Conservation (phyloP, 2,888 invertebrate genomes). For the Craniophora ligustri region DNA sequence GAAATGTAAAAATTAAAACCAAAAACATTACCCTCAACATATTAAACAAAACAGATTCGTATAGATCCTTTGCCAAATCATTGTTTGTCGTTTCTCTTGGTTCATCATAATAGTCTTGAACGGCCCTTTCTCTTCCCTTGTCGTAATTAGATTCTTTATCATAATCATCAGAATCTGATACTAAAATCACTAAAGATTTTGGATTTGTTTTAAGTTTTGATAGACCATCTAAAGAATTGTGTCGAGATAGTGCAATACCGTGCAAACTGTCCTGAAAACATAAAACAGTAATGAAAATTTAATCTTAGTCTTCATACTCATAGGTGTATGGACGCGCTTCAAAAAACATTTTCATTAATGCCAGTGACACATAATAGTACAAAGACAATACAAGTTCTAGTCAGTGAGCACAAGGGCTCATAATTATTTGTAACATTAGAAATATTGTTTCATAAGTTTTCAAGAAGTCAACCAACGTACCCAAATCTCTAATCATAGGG, state of each 20-base stretch:
- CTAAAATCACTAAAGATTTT: constrained; percentile 6
- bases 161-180: constrained; percentile 1
- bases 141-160: background rate
- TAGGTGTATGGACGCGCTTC: no score
- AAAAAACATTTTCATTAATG: no score
- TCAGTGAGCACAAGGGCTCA: no score
- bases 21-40: constrained; percentile 22
- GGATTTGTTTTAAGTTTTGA: constrained; percentile 6
- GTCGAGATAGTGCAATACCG: background rate
- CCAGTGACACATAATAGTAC: no score
- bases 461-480: no score
- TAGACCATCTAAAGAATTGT: background rate
- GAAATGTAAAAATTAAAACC: background rate
- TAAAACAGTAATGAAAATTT: background rate
- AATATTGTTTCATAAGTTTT: no score
- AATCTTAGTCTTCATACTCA: background rate
- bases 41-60: constrained; percentile 3
- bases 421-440: no score
- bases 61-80: constrained; percentile 1
- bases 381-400: no score
- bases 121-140: background rate
- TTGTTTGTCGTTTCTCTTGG: background rate
- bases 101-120: background rate
- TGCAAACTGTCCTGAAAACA: constrained; percentile 15
- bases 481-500: no score